These are phyloP conservation scores for Sisyra terminalis DNA, from an alignment of 2,888 invertebrate genomes.

Conservation along the genomic window DNA sequence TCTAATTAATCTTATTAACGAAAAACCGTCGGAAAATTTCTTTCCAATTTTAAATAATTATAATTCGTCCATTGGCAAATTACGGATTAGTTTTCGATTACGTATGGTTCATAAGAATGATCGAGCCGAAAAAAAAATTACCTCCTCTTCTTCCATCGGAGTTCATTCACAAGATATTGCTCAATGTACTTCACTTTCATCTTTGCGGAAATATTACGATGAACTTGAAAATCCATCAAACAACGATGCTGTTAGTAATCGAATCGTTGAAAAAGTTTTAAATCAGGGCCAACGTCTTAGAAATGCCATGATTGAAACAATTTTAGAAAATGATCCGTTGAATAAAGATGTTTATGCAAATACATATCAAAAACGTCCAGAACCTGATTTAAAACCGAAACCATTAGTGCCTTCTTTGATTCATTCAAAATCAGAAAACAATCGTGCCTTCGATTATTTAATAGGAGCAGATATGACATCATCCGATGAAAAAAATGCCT, in stretches of 20 bases:
- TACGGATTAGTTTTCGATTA: slow-evolving; percentile 5
- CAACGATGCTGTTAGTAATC: slow-evolving; percentile 9
- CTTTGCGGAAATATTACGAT: neutral
- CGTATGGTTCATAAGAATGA: slow-evolving; percentile 2
- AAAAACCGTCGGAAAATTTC: slow-evolving; percentile 2
- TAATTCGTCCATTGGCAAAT: slow-evolving; percentile 2
- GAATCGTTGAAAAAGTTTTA: slow-evolving; percentile 18
- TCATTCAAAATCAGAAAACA: slow-evolving; percentile 4
- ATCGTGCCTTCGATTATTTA: slow-evolving; percentile 21
- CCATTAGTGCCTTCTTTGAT: neutral
- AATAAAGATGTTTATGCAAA: slow-evolving; percentile 16
- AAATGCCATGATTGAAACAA: slow-evolving; percentile 25
- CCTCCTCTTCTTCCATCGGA: too few species aligned
- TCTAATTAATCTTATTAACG: neutral
- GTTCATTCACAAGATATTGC: too few species aligned
- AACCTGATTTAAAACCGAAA: slow-evolving; percentile 2
- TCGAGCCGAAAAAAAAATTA: neutral
- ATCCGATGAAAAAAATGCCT: slow-evolving; percentile 24
- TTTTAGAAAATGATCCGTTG: slow-evolving; percentile 24
- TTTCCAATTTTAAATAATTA: slow-evolving; percentile 5
- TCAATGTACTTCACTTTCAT: too few species aligned
- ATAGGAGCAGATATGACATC: slow-evolving; percentile 25
- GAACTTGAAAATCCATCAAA: neutral
- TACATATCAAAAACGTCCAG: neutral
- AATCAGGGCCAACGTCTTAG: slow-evolving; percentile 23